These are phyloP conservation scores for Brassicogethes aeneus DNA, from an alignment of 2,888 invertebrate species.

Conservation along the genomic window DNA sequence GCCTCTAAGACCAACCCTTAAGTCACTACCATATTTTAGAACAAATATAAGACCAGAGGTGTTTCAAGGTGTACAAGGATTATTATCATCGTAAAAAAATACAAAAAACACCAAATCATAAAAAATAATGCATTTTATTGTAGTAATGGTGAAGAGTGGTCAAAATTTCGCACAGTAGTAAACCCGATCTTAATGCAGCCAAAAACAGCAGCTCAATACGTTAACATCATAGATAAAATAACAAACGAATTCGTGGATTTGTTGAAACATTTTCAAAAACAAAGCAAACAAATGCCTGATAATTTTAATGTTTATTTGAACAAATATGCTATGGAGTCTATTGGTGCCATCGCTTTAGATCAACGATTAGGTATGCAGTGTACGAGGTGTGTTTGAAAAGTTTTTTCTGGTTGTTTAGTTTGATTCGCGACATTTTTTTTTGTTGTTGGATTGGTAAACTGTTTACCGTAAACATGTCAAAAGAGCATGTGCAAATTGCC, in stretches of 20 bases:
- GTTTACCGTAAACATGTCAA: too few relatives aligned
- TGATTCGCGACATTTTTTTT: too few relatives aligned
- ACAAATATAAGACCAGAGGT: background rate
- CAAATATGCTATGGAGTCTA: slow-evolving; percentile 56
- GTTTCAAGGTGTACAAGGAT: slow-evolving; percentile 20
- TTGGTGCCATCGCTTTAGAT: slow-evolving; percentile 37
- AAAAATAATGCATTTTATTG: too few relatives aligned
- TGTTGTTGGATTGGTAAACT: too few relatives aligned
- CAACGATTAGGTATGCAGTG: slow-evolving; percentile 30
- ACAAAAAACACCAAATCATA: too few relatives aligned
- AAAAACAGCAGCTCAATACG: slow-evolving; percentile 24
- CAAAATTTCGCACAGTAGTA: slow-evolving; percentile 41
- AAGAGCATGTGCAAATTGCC: too few relatives aligned
- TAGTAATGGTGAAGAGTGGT: slow-evolving; percentile 48
- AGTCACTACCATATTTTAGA: background rate
- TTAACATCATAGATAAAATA: slow-evolving; percentile 23
- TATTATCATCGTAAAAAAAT: slow-evolving; percentile 29
- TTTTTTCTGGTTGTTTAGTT: background rate
- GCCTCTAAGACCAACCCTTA: slow-evolving; percentile 19
- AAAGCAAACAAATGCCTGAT: slow-evolving; percentile 24
- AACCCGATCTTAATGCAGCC: slow-evolving; percentile 47
- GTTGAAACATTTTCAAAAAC: slow-evolving; percentile 6
- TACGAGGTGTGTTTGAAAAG: slow-evolving; percentile 7
- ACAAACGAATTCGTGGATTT: slow-evolving; percentile 22
- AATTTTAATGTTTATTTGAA: slow-evolving; percentile 47